phyloP scores from a whole-genome alignment of 2,797 vertebrate genomes.

The Neopelma chrysocephalum region DNA sequence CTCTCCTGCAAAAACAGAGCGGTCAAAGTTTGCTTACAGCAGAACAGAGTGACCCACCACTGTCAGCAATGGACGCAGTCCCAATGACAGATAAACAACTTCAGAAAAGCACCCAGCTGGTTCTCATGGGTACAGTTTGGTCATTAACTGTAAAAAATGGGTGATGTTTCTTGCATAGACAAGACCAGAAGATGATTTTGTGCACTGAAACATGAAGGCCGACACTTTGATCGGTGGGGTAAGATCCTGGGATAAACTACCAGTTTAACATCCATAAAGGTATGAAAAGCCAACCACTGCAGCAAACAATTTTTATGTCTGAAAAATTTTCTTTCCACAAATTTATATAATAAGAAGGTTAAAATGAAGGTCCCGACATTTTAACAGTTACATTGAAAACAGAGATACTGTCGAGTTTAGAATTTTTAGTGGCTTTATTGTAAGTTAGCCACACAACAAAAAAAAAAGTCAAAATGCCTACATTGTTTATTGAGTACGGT shows the following conservation, averaged over 20 bases:
- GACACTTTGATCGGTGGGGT: neutral
- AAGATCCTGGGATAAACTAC: neutral
- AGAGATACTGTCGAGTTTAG: neutral
- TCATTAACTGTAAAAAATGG: neutral
- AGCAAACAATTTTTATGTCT: neutral
- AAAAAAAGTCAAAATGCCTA: neutral
- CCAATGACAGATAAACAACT: neutral
- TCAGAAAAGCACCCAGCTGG: neutral
- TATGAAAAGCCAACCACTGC: neutral
- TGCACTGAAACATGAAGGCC: neutral
- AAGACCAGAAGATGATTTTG: neutral
- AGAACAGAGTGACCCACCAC: neutral
- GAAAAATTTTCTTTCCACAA: neutral
- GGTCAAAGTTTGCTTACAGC: neutral
- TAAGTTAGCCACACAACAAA: neutral
- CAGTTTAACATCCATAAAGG: neutral
- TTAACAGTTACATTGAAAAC: neutral
- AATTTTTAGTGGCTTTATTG: neutral
- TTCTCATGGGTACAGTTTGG: neutral
- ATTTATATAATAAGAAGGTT: neutral
- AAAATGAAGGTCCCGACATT: neutral
- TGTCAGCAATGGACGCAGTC: neutral
- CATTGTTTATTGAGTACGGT: neutral
- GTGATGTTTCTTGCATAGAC: neutral
- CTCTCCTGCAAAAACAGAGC: conserved; percentile 82